Base-by-base conservation (phyloP, 2,113 vertebrate species). In the Corynorhinus townsendii region DNA sequence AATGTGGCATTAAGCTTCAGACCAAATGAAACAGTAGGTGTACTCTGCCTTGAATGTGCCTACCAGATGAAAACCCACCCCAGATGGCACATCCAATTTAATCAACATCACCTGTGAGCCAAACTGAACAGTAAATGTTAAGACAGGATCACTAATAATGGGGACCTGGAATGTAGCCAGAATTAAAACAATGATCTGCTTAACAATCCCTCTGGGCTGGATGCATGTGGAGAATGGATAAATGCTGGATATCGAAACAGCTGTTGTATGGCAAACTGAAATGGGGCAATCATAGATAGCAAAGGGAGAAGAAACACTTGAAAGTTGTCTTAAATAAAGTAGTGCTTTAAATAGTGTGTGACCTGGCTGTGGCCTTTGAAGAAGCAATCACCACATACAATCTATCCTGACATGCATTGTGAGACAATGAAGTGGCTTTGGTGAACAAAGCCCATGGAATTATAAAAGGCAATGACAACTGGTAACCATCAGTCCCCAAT, bases 51-150 rank as follows among this genome's bases (percentile, higher is more conserved):
- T 94, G 90, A 89, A 81, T 84, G 90, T 81, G 95, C 79, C 94
- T 92, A 95, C 86, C 89, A 93, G 90, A 94, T 4, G 62, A 94
- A 94, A 93, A 96, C 54, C 90, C 85, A 95, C 88, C 96, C 92
- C 97, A 97, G 96, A 97, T 97, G 97, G 97, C 90, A 84, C 76
- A 86, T 96, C 96, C 96, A 97, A 96, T 97, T 96, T 96, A 97
- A 96, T 97, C 97, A 97, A 94, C 97, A 97, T 97, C 97, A 97
- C 97, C 97, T 97, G 97, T 97, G 97, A 97, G 97, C 96, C 96
- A 97, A 97, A 97, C 96, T 95, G 96, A 96, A 97, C 96, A 97
- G 95, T 97, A 97, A 97, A 96, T 97, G 97, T 96, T 97, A 97
- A 97, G 97, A 95, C 90, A 96, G 95, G 97, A 96, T 97, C 96